Conservation (phyloP, 2,888 invertebrate species). For the Malacosoma neustria region DNA sequence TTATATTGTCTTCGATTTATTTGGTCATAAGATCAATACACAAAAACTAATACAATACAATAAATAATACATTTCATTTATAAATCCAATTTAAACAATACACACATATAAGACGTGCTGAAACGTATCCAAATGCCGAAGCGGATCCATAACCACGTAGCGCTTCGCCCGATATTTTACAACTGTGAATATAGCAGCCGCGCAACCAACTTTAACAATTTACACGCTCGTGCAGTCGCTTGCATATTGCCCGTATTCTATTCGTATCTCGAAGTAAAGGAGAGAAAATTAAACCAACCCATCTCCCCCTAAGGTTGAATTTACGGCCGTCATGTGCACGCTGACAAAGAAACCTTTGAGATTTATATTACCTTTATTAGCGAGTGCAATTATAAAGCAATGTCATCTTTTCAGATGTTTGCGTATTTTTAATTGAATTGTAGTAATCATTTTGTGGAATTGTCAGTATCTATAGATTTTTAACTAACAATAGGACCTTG, state of each 20-base stretch:
- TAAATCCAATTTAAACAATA: too few relatives aligned
- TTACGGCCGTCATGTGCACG: background rate
- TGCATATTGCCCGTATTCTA: constrained; percentile 29
- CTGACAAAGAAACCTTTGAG: background rate
- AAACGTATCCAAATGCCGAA: constrained; percentile 50
- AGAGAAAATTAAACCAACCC: background rate
- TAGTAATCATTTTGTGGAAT: too few relatives aligned
- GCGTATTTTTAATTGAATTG: too few relatives aligned
- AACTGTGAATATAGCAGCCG: constrained; percentile 60
- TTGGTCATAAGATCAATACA: too few relatives aligned
- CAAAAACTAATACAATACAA: too few relatives aligned
- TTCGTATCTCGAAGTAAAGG: background rate
- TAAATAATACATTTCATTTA: too few relatives aligned
- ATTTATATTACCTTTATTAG: background rate
- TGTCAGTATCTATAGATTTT: too few relatives aligned
- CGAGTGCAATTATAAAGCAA: too few relatives aligned
- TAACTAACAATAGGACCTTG: too few relatives aligned
- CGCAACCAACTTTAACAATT: constrained; percentile 60
- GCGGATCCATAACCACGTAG: constrained; percentile 31
- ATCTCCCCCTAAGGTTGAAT: background rate
- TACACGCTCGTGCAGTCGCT: constrained; percentile 38
- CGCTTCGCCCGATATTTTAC: constrained; percentile 53
- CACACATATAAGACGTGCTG: background rate
- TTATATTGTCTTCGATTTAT: too few relatives aligned
- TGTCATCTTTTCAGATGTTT: too few relatives aligned